Conservation (phyloP, 1,140 invertebrate genomes). For the Adelges cooleyi region DNA sequence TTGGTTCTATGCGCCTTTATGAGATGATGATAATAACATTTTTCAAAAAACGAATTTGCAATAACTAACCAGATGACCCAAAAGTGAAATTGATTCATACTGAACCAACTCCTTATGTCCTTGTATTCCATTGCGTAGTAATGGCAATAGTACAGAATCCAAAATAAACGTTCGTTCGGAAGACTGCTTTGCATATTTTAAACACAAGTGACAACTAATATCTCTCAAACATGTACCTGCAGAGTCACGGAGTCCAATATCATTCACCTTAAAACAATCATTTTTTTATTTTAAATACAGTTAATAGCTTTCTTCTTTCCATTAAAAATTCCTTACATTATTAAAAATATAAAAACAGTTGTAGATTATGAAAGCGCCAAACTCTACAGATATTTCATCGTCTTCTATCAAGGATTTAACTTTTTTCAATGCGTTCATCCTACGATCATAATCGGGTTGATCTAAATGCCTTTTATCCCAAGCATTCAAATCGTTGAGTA, state of each 20-base stretch:
- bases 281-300: neutral
- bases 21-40: neutral
- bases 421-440: slow-evolving; percentile 59
- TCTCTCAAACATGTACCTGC: slow-evolving; percentile 60
- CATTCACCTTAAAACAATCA: slow-evolving; percentile 49
- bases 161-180: slow-evolving; percentile 47
- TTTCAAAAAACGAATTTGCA: neutral
- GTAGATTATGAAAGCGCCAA: slow-evolving; percentile 61
- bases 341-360: slow-evolving; percentile 71
- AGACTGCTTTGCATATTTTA: slow-evolving; percentile 22
- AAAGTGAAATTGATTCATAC: slow-evolving; percentile 61
- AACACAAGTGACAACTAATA: slow-evolving; percentile 48
- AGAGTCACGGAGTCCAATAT: slow-evolving; percentile 68
- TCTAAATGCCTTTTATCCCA: slow-evolving; percentile 76
- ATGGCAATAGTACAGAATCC: slow-evolving; percentile 54
- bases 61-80: slow-evolving; percentile 51
- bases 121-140: slow-evolving; percentile 56
- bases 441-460: slow-evolving; percentile 76
- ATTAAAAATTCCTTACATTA: slow-evolving; percentile 39
- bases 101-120: slow-evolving; percentile 49
- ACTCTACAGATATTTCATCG: slow-evolving; percentile 47
- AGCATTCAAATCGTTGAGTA: slow-evolving; percentile 54
- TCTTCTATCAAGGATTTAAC: slow-evolving; percentile 49
- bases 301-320: neutral
- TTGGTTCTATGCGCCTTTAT: no score